Evolutionary conservation across 2,113 vertebrate genomes (phyloP).

Genomic region (Ptychochromis oligacanthus): DNA sequence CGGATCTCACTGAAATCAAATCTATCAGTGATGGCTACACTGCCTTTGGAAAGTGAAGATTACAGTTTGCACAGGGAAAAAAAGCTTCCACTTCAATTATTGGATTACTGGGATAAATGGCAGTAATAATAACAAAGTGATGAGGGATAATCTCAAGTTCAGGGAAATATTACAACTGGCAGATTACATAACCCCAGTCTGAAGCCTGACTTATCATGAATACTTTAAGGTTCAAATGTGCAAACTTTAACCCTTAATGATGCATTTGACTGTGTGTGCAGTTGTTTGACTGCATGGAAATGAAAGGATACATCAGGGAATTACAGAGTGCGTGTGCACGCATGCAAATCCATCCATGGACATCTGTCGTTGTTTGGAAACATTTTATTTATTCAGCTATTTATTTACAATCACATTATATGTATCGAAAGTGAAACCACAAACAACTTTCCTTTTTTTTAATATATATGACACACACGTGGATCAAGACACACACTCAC

Average conservation of each 20-base stretch:
- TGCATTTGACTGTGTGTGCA: neutral
- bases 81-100: neutral
- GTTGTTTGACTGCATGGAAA: neutral
- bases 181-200: neutral
- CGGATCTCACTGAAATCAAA: neutral
- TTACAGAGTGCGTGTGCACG: neutral
- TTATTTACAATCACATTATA: slow-evolving; percentile 47
- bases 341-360: neutral
- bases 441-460: slow-evolving; percentile 14
- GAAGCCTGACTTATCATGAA: neutral
- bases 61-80: neutral
- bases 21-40: neutral
- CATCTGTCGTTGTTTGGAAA: slow-evolving; percentile 42
- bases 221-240: neutral
- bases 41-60: neutral
- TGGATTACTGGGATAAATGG: neutral
- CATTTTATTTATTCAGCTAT: slow-evolving; percentile 42
- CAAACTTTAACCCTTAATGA: neutral
- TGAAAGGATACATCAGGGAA: neutral
- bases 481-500: neutral
- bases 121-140: neutral
- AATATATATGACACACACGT: neutral
- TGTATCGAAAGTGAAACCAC: slow-evolving; percentile 27
- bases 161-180: neutral
- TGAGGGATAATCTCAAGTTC: neutral